These are phyloP conservation scores for Mythimna lalbum DNA, from an alignment of 2,888 invertebrate species.

Conservation along the genomic window DNA sequence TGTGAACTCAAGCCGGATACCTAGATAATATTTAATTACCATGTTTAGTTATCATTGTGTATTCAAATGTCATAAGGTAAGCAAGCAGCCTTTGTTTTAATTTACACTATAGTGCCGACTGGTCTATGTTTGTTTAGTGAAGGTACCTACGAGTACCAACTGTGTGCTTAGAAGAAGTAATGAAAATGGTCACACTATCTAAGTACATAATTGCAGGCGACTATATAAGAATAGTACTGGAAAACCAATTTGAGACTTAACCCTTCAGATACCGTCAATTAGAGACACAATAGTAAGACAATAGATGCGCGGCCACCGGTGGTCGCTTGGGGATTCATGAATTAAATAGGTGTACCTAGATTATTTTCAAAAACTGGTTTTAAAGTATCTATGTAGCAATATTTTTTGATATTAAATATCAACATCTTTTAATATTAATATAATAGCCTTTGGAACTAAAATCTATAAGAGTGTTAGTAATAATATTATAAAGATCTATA, in stretches of 20 bases:
- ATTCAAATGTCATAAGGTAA: constrained; percentile 30
- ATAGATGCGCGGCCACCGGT: too few species aligned
- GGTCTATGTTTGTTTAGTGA: not conserved
- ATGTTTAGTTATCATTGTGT: constrained; percentile 35
- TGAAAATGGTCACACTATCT: not conserved
- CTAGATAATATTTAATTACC: constrained; percentile 30
- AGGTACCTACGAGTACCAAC: not conserved
- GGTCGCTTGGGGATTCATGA: too few species aligned
- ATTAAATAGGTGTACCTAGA: too few species aligned
- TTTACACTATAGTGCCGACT: constrained; percentile 26
- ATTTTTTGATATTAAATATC: not conserved
- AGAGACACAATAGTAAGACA: too few species aligned
- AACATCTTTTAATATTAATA: too few species aligned
- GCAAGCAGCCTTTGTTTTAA: constrained; percentile 1
- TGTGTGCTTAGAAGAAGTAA: constrained; percentile 16
- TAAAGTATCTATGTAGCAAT: not conserved
- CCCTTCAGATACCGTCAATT: too few species aligned
- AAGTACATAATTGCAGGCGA: not conserved
- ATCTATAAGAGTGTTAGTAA: not conserved
- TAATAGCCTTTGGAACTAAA: not conserved
- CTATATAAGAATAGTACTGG: not conserved
- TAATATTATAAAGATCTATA: not conserved
- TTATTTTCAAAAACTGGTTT: too few species aligned
- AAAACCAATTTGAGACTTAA: too few species aligned
- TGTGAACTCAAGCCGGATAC: constrained; percentile 3